A percentile compares a stretch with the other conserved stretches of the same genome.
Conservation (phyloP, 2,888 invertebrate genomes). For the Drosophila monieri region DNA sequence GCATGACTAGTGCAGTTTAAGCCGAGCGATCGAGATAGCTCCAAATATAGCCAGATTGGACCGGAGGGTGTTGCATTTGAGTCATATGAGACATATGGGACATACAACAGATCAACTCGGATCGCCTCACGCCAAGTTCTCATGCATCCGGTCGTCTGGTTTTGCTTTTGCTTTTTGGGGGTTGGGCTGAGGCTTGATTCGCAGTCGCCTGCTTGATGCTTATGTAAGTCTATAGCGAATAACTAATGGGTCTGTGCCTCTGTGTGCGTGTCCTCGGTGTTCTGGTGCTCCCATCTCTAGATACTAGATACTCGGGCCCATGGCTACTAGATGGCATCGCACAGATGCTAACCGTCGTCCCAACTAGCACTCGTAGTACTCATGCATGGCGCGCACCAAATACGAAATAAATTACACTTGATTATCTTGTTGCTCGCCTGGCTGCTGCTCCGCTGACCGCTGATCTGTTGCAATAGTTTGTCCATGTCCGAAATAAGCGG, state of each 20-base stretch:
- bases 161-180: slow-evolving; percentile 24
- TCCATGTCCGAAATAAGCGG: slow-evolving; percentile 51
- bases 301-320: slow-evolving; percentile 43
- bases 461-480: slow-evolving; percentile 54
- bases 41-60: slow-evolving; percentile 51
- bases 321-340: slow-evolving; percentile 40
- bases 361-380: slow-evolving; percentile 43
- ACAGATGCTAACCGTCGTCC: slow-evolving; percentile 34
- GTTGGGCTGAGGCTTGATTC: slow-evolving; percentile 39
- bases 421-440: slow-evolving; percentile 76
- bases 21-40: slow-evolving; percentile 51
- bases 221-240: slow-evolving; percentile 32
- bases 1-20: slow-evolving; percentile 27
- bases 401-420: slow-evolving; percentile 83
- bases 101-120: slow-evolving; percentile 48
- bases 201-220: slow-evolving; percentile 28
- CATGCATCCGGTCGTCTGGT: slow-evolving; percentile 50
- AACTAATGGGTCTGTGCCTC: slow-evolving; percentile 4
- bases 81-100: slow-evolving; percentile 44
- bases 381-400: slow-evolving; percentile 76
- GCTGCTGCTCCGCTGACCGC: slow-evolving; percentile 41
- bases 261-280: slow-evolving; percentile 13
- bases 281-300: slow-evolving; percentile 24
- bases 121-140: slow-evolving; percentile 54
- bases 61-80: slow-evolving; percentile 63